Evolutionary conservation across 2,888 invertebrate species (phyloP), one percentile per base, ranked within the genome.

Genomic region (Steinernema scapterisci): DNA sequence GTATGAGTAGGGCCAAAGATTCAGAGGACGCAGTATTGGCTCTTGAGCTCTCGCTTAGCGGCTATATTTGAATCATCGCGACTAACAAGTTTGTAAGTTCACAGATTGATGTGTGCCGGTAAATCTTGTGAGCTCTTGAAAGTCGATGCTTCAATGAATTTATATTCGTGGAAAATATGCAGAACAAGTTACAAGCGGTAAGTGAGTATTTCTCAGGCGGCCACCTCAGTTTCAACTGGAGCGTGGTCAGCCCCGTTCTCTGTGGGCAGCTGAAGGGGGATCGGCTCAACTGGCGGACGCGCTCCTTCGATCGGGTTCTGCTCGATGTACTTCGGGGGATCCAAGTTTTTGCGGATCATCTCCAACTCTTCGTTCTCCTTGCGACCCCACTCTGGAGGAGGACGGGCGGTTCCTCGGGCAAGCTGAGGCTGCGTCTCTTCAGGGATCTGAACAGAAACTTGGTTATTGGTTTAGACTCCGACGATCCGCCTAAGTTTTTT

Each of bases 391-490:
- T 77, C 79, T 25, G 77, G 25, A 70, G 87, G 87, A 46, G 87
- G 87, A 44, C 86, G 81, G 72, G 83, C 85, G 56, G 84, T 79
- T 75, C 86, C 86, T 71, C 79, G 83, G 45, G 79, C 86, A 54
- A 86, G 77, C 54, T 73, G 75, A 23, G 79, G 81, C n/a, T 81
- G 73, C 71, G 82, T 82, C 78, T 80, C 79, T 48, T 81, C 78
- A 73, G 79, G 63, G 19, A 84, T 84, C 76, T 79, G 72, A 74
- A 70, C 5, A 31, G 16, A 19, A 27, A 63, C 9, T 38, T 9
- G 38, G 38, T 38, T 38, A 38, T 9, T 38, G 9, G n/a, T 38
- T 9, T 9, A 38, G 5, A 6, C 9, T 38, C 9, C 38, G 38
- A 38, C 13, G 48, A n/a, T 48, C 19, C 19, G 38, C 21, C 54